These are phyloP conservation scores for Sebastes paucispinis DNA, from an alignment of 2,797 vertebrate genomes.

Conservation along the genomic window DNA sequence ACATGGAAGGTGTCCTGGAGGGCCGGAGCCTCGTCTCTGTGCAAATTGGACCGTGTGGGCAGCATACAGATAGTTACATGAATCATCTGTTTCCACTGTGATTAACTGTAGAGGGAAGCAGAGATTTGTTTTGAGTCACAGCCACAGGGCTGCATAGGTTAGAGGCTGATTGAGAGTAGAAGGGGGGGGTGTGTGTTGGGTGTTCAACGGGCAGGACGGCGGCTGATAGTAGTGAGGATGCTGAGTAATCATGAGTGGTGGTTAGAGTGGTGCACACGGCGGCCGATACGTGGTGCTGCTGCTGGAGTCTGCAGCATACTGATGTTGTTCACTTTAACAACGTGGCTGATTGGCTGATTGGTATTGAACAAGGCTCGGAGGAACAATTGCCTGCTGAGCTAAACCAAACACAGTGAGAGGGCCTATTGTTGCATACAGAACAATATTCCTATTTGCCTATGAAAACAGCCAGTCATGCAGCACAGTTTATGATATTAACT, in stretches of 20 bases:
- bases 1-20: slow-evolving; percentile 14
- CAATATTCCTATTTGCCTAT: slow-evolving; percentile 24
- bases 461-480: slow-evolving; percentile 23
- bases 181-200: not conserved
- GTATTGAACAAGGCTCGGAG: slow-evolving; percentile 45
- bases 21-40: not conserved
- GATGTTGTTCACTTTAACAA: slow-evolving; percentile 58
- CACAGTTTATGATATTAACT: slow-evolving; percentile 16
- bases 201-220: not conserved
- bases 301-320: slow-evolving; percentile 37
- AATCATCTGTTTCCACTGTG: slow-evolving; percentile 38
- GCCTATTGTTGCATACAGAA: slow-evolving; percentile 1
- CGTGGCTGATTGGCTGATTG: slow-evolving; percentile 43
- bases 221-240: slow-evolving; percentile 34
- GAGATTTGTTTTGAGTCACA: slow-evolving; percentile 43
- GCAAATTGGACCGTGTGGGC: slow-evolving; percentile 31
- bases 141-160: slow-evolving; percentile 1
- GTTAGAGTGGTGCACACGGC: slow-evolving; percentile 32
- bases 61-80: slow-evolving; percentile 63
- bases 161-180: slow-evolving; percentile 9
- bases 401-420: slow-evolving; percentile 12
- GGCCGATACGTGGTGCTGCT: slow-evolving; percentile 6
- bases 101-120: slow-evolving; percentile 48
- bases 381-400: slow-evolving; percentile 43
- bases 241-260: slow-evolving; percentile 41